Evolutionary conservation across 2,113 vertebrate genomes (phyloP).

Genomic region (Anarrhichthys ocellatus): DNA sequence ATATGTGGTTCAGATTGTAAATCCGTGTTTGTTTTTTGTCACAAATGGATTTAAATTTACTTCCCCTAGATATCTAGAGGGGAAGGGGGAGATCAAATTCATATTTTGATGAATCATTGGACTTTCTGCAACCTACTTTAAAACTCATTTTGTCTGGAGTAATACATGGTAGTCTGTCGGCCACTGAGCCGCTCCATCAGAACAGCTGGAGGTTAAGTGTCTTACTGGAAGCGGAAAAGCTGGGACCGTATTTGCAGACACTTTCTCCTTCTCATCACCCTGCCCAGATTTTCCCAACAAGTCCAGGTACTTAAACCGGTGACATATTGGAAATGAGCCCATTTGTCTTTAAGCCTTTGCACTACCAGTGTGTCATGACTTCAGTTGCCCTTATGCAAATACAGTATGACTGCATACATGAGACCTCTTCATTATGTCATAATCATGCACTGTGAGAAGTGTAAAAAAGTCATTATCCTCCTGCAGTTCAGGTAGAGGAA

Average conservation of each 20-base stretch:
- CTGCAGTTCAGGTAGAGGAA: conserved; percentile 13
- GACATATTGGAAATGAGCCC: conserved; percentile 18
- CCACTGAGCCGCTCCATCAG: conserved; percentile 45
- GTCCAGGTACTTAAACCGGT: conserved; percentile 45
- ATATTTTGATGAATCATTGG: background rate
- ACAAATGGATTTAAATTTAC: background rate
- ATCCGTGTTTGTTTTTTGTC: background rate
- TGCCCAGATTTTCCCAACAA: conserved; percentile 24
- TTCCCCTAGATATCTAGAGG: background rate
- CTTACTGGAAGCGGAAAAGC: conserved; percentile 47
- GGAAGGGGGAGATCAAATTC: background rate
- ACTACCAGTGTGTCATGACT: conserved; percentile 3
- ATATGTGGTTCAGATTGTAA: background rate
- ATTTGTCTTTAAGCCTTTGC: conserved; percentile 35
- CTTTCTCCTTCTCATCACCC: conserved; percentile 30
- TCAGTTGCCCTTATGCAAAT: conserved; percentile 31
- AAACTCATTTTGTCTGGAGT: background rate
- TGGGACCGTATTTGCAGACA: conserved; percentile 29
- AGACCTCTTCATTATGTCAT: conserved; percentile 40
- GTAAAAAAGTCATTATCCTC: conserved; percentile 6
- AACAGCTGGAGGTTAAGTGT: conserved; percentile 63
- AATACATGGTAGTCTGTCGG: conserved; percentile 2
- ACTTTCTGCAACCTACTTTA: background rate
- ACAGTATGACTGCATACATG: conserved; percentile 12
- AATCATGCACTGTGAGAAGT: conserved; percentile 21